phyloP scores from a whole-genome alignment of 2,113 vertebrate genomes.

The Cathartes aura region DNA sequence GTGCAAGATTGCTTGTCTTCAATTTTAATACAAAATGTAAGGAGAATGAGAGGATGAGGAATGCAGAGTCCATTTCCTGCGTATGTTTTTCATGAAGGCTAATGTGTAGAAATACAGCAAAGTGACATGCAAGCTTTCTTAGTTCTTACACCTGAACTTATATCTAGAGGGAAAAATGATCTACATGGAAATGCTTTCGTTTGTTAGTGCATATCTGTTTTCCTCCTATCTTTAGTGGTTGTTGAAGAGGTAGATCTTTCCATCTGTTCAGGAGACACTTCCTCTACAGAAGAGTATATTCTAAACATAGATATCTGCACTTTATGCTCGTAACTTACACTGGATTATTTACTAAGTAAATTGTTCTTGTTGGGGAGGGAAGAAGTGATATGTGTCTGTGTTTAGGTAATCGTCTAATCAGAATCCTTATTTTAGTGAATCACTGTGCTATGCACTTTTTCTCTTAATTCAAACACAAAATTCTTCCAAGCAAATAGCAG shows the following conservation, averaged over 20 bases:
- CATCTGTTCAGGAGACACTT: neutral
- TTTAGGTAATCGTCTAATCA: neutral
- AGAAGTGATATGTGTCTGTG: rapidly evolving
- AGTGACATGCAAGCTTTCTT: neutral
- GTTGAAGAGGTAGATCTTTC: neutral
- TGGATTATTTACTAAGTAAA: neutral
- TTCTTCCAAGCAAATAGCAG: neutral
- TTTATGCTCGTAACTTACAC: neutral
- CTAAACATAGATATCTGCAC: neutral
- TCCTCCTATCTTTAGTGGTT: neutral
- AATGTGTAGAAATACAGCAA: neutral
- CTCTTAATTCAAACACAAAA: neutral
- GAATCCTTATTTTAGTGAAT: neutral
- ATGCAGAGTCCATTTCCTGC: neutral
- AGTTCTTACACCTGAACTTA: neutral
- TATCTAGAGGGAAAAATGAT: neutral
- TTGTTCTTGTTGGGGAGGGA: neutral
- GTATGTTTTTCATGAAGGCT: neutral
- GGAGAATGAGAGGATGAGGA: neutral
- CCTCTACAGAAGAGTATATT: neutral
- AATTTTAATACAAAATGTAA: neutral
- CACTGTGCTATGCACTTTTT: neutral
- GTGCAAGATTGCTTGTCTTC: neutral
- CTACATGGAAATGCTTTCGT: neutral
- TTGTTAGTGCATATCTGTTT: neutral